Conservation (phyloP, 1,140 invertebrate species). For the Drosophila leontia region DNA sequence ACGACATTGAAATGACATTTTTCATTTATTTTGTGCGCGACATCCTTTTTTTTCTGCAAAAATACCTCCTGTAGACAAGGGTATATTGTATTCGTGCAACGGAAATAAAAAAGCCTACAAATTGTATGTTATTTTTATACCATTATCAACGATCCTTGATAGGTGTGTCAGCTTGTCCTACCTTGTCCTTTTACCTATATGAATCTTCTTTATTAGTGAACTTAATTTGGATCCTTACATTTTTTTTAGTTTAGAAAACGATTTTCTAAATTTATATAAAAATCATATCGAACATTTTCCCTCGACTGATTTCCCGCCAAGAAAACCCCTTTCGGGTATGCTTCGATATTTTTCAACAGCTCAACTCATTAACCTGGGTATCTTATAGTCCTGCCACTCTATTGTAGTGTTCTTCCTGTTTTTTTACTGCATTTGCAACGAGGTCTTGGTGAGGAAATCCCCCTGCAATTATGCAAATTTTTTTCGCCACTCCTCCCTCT, state of each 20-base stretch:
- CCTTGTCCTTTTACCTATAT: neutral
- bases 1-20: slow-evolving; percentile 83
- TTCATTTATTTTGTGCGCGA: slow-evolving; percentile 68
- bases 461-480: slow-evolving; percentile 68
- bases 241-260: neutral
- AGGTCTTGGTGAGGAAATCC: slow-evolving; percentile 11
- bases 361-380: slow-evolving; percentile 10
- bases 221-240: neutral
- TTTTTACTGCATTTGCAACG: slow-evolving; percentile 12
- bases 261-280: too few species aligned
- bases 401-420: neutral
- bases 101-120: neutral
- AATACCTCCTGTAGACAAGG: neutral
- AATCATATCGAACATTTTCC: too few species aligned
- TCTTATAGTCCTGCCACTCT: neutral
- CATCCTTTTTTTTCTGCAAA: slow-evolving; percentile 14
- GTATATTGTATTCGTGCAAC: neutral
- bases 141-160: neutral
- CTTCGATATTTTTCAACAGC: too few species aligned
- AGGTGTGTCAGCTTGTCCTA: neutral
- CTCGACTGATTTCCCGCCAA: neutral
- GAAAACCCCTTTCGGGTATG: neutral
- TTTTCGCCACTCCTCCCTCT: slow-evolving; percentile 10
- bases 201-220: neutral
- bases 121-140: neutral